Evolutionary conservation across 2,113 vertebrate species (phyloP).

Genomic region (Zosterops pallidus): DNA sequence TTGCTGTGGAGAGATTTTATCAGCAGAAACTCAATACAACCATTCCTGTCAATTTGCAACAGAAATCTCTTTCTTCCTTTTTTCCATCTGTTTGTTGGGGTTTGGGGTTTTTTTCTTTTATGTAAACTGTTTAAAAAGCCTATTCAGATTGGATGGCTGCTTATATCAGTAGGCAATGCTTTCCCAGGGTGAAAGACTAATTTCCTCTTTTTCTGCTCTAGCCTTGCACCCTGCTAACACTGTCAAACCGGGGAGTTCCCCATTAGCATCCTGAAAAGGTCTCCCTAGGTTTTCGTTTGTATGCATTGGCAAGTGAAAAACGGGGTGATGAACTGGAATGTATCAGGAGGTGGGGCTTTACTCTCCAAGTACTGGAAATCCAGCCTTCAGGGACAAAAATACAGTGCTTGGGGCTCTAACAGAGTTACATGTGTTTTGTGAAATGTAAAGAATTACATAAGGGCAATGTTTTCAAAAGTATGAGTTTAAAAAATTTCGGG

Average conservation of each 20-base stretch:
- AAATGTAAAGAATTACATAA: background rate
- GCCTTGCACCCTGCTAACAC: background rate
- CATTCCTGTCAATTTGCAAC: constrained; percentile 19
- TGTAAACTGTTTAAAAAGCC: constrained; percentile 33
- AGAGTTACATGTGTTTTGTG: background rate
- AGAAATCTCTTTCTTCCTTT: constrained; percentile 46
- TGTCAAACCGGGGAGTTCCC: fast-evolving
- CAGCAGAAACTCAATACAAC: constrained; percentile 26
- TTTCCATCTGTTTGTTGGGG: constrained; percentile 23
- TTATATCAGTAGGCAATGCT: constrained; percentile 3
- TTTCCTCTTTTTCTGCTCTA: constrained; percentile 32
- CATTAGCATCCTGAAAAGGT: background rate
- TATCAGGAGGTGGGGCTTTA: background rate
- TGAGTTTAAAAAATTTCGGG: background rate
- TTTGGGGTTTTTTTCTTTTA: background rate
- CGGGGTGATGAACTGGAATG: background rate
- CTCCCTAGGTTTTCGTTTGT: background rate
- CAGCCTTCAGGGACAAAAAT: background rate
- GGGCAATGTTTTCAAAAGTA: background rate
- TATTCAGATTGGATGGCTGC: constrained; percentile 24
- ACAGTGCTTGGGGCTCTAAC: background rate
- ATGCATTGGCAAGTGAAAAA: background rate
- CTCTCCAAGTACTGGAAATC: background rate
- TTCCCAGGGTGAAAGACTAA: constrained; percentile 37
- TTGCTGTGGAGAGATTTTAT: constrained; percentile 26